Conservation (phyloP, 2,888 invertebrate species). For the Argyresthia albistria region DNA sequence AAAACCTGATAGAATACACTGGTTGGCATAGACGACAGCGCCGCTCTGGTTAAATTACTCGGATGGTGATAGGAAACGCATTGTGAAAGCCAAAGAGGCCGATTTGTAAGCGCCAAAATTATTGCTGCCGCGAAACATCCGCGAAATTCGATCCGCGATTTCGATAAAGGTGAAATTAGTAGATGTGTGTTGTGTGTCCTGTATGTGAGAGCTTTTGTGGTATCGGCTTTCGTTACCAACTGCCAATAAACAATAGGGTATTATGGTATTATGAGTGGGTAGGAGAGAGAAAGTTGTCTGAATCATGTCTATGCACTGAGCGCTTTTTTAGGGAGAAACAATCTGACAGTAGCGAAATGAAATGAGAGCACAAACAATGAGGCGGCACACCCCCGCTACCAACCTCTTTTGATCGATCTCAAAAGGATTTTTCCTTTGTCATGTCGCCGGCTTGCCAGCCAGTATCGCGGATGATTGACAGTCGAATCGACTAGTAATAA, state of each 20-base stretch:
- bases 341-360: too few species aligned
- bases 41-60: too few species aligned
- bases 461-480: conserved; percentile 64
- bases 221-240: conserved; percentile 11
- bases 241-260: too few species aligned
- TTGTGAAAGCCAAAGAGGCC: conserved; percentile 35
- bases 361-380: too few species aligned
- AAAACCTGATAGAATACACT: too few species aligned
- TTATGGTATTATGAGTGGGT: too few species aligned
- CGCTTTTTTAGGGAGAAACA: too few species aligned
- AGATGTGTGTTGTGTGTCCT: conserved; percentile 39
- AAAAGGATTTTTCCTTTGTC: conserved; percentile 68
- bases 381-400: too few species aligned
- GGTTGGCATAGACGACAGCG: too few species aligned
- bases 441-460: conserved; percentile 13
- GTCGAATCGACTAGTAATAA: conserved; percentile 60
- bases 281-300: too few species aligned
- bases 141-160: conserved; percentile 35
- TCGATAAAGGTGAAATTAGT: conserved; percentile 51
- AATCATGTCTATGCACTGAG: too few species aligned
- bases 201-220: background rate
- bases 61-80: background rate
- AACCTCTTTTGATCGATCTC: conserved; percentile 47
- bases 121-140: conserved; percentile 5
- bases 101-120: conserved; percentile 32